phyloP scores from a whole-genome alignment of 2,113 vertebrate genomes.

The Gadus chalcogrammus region DNA sequence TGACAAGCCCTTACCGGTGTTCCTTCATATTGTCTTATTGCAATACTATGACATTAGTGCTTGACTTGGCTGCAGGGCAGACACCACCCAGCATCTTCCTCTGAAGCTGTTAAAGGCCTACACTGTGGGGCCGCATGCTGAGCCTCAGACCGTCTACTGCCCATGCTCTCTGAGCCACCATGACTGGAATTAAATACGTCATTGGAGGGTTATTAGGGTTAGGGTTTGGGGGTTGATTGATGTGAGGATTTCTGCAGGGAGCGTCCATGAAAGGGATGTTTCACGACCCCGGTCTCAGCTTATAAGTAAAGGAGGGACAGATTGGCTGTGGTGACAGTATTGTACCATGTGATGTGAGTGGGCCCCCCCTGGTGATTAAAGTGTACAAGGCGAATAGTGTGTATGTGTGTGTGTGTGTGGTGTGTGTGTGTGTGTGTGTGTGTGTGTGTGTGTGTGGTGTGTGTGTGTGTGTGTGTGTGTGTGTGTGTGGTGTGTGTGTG shows the following conservation, averaged over 20 bases:
- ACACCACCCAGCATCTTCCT: slow-evolving; percentile 43
- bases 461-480: too few species aligned
- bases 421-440: too few species aligned
- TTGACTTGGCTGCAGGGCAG: slow-evolving; percentile 29
- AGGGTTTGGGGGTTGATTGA: slow-evolving; percentile 38
- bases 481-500: too few species aligned
- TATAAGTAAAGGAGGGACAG: slow-evolving; percentile 30
- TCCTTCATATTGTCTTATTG: slow-evolving; percentile 4
- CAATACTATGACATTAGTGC: slow-evolving; percentile 19
- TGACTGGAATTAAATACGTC: slow-evolving; percentile 46
- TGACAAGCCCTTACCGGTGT: slow-evolving; percentile 11
- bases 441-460: too few species aligned
- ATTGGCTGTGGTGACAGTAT: slow-evolving; percentile 17
- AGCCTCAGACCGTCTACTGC: slow-evolving; percentile 7
- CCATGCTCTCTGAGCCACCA: slow-evolving; percentile 38
- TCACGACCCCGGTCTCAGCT: slow-evolving; percentile 22
- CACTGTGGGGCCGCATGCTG: slow-evolving; percentile 29
- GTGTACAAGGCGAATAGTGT: too few species aligned
- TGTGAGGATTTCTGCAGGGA: slow-evolving; percentile 25
- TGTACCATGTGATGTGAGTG: too few species aligned
- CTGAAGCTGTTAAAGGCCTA: slow-evolving; percentile 10
- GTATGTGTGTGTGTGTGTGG: too few species aligned
- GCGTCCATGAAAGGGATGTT: slow-evolving; percentile 45
- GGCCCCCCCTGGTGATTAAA: too few species aligned
- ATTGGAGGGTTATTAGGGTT: slow-evolving; percentile 47